Percentiles rank a stretch among this genome's conserved stretches.
Conservation (phyloP, 2,113 vertebrate genomes). For the Struthidea cinerea region DNA sequence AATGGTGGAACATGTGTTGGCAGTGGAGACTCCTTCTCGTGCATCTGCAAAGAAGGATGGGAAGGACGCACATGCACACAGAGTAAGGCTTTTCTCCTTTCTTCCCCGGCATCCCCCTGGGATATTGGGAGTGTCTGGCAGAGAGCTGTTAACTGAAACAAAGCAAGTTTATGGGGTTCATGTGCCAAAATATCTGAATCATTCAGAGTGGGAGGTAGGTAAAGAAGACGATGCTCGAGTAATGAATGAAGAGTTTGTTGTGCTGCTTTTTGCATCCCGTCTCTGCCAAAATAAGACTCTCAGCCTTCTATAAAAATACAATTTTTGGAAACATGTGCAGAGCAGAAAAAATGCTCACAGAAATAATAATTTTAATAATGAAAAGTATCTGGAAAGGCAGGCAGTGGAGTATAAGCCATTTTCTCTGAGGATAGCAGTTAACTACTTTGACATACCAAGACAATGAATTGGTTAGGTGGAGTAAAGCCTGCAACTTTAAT, state of each 20-base stretch:
- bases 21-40: constrained; percentile 85
- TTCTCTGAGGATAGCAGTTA: neutral
- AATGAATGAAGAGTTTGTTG: constrained; percentile 7
- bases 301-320: neutral
- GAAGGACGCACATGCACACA: constrained; percentile 87
- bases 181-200: constrained; percentile 58
- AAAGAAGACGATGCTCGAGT: neutral
- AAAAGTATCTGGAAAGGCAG: neutral
- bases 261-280: neutral
- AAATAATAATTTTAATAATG: neutral
- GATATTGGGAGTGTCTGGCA: constrained; percentile 37
- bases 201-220: constrained; percentile 50
- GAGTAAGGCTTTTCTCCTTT: constrained; percentile 74
- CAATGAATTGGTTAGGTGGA: neutral
- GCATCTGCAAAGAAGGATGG: constrained; percentile 96
- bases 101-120: neutral
- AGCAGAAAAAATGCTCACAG: neutral
- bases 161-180: constrained; percentile 16
- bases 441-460: neutral
- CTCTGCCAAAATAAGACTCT: neutral
- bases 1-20: constrained; percentile 95
- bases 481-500: neutral
- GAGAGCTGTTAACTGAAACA: neutral
- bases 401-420: neutral
- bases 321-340: neutral